Base-by-base conservation (phyloP, 2,113 vertebrate species). In the Arizona elegans region DNA sequence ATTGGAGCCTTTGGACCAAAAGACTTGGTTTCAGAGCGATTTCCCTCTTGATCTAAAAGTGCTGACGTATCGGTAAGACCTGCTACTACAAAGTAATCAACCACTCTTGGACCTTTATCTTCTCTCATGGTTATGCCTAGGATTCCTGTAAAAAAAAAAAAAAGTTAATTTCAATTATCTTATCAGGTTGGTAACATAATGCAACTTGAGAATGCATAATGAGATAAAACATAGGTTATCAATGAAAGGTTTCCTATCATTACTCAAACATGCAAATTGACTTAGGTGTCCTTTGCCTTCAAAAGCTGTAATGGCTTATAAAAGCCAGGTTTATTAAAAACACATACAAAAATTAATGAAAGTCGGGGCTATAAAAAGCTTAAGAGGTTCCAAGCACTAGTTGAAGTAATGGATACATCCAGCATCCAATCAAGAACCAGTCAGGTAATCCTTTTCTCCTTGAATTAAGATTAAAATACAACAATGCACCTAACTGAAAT, bases 81-180 rank as follows among this genome's bases (percentile, higher is more conserved):
- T 33, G 99, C 99, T 94, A 99, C 99, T 90, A 99, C 99, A 87
- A 99, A 99, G 97, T 99, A 99, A 98, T 99, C 99, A 15, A 98
- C 98, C 96, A 99, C 99, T 8, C 99, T 98, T 93, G 99, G 99
- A 95, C 99, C 98, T 97, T 99, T 99, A 97, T 99, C 99, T 98
- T 99, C 98, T 94, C 98, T 98, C 99, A 99, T 99, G 98, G 97
- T 97, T 98, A 97, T 95, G 92, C 65, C 23, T 95, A 33, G 90
- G 62, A 43, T 95, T 95, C 96, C 98, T 98, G 92, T 70, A 89
- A 92, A 94, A 10, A 88, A 43, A 43, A 43, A 89, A 70, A 95
- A 10, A 92, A 6, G 33, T 55, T 52, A 17, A 17, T n/a, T 33
- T 88, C 17, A 88, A 54, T n/a, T 52, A 29, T 33, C 7, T 88